These are phyloP conservation scores for Notarius lentiginosus DNA, from an alignment of 2,113 vertebrate genomes.

Conservation along the genomic window DNA sequence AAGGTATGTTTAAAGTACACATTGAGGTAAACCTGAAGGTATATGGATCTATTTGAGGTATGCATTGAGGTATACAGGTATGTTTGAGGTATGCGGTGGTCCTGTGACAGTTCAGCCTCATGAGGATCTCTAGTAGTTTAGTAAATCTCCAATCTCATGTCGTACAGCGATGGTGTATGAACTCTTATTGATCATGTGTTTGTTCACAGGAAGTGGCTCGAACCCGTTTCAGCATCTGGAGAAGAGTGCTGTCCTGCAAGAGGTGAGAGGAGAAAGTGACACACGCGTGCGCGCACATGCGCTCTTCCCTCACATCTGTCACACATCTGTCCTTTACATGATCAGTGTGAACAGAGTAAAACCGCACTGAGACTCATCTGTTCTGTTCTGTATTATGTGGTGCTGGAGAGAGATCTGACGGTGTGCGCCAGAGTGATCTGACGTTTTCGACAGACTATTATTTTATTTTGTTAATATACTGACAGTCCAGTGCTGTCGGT, in stretches of 20 bases:
- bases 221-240: conserved; percentile 97
- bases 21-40: too few species aligned
- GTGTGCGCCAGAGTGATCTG: neutral
- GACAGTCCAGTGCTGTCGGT: neutral
- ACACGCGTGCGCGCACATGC: too few species aligned
- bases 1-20: too few species aligned
- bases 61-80: too few species aligned
- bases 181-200: neutral
- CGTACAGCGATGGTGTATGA: neutral
- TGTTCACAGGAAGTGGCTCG: conserved; percentile 84
- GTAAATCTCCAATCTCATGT: too few species aligned
- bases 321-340: neutral
- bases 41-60: too few species aligned
- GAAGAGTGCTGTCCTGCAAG: conserved; percentile 95
- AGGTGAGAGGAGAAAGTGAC: conserved; percentile 76
- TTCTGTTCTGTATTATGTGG: too few species aligned
- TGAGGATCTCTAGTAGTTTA: neutral
- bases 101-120: neutral
- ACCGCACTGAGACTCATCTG: neutral
- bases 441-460: neutral
- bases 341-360: neutral
- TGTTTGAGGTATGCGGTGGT: too few species aligned
- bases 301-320: too few species aligned
- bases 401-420: neutral
- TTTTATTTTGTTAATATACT: neutral